Percentiles rank a stretch among this genome's conserved stretches.
Evolutionary conservation across 2,888 invertebrate genomes (phyloP).

Genomic region (Cosmia trapezina): DNA sequence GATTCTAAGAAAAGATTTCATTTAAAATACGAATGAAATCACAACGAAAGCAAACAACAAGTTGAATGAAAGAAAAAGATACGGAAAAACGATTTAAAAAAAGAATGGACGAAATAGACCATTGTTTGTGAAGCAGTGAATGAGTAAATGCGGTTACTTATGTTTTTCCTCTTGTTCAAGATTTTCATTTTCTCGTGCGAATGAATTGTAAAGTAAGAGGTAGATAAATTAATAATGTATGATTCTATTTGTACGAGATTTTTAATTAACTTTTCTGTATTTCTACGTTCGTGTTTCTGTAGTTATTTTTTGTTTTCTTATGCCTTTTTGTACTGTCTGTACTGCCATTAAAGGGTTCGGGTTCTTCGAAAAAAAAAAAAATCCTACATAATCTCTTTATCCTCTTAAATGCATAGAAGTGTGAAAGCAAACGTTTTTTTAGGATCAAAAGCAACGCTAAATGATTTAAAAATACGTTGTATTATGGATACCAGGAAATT

Average conservation of each 20-base stretch:
- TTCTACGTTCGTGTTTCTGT: neutral
- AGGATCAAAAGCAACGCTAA: neutral
- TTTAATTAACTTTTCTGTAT: constrained; percentile 33
- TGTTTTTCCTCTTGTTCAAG: constrained; percentile 16
- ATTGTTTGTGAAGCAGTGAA: constrained; percentile 24
- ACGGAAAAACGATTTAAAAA: neutral
- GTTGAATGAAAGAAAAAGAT: neutral
- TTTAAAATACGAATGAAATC: neutral
- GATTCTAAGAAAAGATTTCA: no score
- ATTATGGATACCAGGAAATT: neutral
- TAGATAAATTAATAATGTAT: constrained; percentile 6
- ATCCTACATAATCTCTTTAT: neutral
- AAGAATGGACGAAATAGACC: constrained; percentile 19
- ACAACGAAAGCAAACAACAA: constrained; percentile 3
- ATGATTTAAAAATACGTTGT: neutral
- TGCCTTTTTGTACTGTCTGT: neutral
- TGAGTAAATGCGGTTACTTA: constrained; percentile 16
- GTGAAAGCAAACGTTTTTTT: neutral
- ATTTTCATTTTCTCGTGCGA: constrained; percentile 17
- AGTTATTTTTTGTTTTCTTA: neutral
- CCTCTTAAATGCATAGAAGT: neutral
- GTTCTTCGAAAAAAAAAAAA: neutral
- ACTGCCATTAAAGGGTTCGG: no score
- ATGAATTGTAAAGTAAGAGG: constrained; percentile 26
- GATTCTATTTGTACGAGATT: constrained; percentile 29